These are phyloP conservation scores for Paramormyrops hopkinsi DNA, from an alignment of 2,797 vertebrate species.

Conservation along the genomic window DNA sequence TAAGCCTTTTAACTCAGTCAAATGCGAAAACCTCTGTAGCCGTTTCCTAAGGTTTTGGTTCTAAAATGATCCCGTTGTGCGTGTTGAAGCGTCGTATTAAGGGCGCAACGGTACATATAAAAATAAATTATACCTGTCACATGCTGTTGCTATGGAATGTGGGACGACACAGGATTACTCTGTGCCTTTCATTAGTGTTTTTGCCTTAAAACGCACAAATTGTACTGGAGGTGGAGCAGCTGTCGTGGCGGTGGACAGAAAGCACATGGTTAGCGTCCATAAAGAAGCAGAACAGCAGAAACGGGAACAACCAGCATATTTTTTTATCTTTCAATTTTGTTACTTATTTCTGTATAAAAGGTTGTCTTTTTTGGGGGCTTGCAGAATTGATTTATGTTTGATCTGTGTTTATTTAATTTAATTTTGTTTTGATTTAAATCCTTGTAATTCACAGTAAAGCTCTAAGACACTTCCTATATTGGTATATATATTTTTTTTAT, in stretches of 20 bases:
- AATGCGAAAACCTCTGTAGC: neutral
- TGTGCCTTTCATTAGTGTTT: neutral
- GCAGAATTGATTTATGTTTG: neutral
- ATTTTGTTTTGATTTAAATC: neutral
- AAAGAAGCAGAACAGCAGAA: neutral
- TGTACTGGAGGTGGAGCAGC: neutral
- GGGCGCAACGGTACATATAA: neutral
- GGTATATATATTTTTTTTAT: neutral
- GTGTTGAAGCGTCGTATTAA: neutral
- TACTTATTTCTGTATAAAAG: neutral
- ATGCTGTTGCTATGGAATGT: neutral
- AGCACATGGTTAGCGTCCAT: neutral
- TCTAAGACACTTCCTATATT: neutral
- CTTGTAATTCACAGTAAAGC: neutral
- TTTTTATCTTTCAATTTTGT: neutral
- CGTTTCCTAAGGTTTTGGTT: neutral
- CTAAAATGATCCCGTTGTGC: neutral
- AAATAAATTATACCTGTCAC: neutral
- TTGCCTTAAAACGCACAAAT: neutral
- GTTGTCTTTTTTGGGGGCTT: neutral
- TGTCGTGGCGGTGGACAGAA: neutral
- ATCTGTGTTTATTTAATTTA: neutral
- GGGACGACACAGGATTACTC: neutral
- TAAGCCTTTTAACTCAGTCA: neutral
- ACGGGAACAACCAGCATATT: neutral